Conservation (phyloP, 2,797 vertebrate species). For the Hippoglossus hippoglossus region DNA sequence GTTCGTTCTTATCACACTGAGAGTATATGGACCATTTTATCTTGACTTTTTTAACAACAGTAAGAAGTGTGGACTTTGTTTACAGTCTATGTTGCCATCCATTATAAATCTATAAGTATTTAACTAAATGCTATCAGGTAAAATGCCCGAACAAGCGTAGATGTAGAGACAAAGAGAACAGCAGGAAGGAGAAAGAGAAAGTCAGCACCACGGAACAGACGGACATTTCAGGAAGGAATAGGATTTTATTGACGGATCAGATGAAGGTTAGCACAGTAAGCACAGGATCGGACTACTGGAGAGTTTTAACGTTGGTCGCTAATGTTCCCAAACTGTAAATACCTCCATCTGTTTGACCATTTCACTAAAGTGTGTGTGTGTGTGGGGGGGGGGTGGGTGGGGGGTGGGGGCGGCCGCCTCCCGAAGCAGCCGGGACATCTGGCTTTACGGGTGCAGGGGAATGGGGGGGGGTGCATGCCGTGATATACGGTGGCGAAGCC, state of each 20-base stretch:
- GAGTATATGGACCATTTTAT: too few relatives aligned
- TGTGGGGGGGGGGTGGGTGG: too few relatives aligned
- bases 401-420: neutral
- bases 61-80: too few relatives aligned
- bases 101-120: neutral
- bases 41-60: too few relatives aligned
- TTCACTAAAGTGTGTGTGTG: neutral
- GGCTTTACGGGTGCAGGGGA: slow-evolving; percentile 10
- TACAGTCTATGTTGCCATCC: too few relatives aligned
- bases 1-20: too few relatives aligned
- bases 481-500: slow-evolving; percentile 35
- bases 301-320: neutral
- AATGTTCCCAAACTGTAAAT: neutral
- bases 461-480: neutral
- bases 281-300: too few relatives aligned
- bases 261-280: neutral
- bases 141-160: neutral
- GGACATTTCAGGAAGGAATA: neutral
- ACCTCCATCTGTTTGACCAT: slow-evolving; percentile 26
- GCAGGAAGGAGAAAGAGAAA: too few relatives aligned
- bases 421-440: slow-evolving; percentile 28
- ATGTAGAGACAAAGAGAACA: neutral
- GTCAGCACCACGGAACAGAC: neutral
- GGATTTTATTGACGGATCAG: neutral
- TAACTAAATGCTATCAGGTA: neutral